Percentiles rank a stretch among this genome's conserved stretches.
Conservation (phyloP, 2,797 vertebrate species). For the Limosa lapponica region DNA sequence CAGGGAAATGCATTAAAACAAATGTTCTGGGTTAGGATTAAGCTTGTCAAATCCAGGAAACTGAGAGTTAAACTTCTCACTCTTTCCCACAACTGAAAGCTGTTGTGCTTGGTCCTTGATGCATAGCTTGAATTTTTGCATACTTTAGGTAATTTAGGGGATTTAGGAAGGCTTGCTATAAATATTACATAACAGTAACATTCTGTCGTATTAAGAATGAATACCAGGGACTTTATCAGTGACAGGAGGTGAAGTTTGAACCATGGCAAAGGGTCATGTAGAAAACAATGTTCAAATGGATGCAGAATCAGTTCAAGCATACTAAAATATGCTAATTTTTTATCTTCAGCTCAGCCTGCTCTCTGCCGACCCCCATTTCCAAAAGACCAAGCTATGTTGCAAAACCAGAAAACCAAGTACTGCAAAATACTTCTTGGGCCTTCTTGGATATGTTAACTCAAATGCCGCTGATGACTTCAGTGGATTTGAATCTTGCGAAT, state of each 20-base stretch:
- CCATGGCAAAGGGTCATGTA: not conserved
- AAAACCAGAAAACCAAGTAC: slow-evolving; percentile 62
- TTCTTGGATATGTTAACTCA: slow-evolving; percentile 1
- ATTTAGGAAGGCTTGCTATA: slow-evolving; percentile 48
- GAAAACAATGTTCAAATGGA: not conserved
- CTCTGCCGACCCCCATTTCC: not conserved
- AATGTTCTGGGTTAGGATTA: slow-evolving; percentile 27
- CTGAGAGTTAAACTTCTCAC: slow-evolving; percentile 52
- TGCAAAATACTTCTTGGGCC: slow-evolving; percentile 15
- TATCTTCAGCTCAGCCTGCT: not conserved
- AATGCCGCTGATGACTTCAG: slow-evolving; percentile 44
- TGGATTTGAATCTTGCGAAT: slow-evolving; percentile 44
- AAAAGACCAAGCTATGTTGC: slow-evolving; percentile 26
- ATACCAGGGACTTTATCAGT: slow-evolving; percentile 1
- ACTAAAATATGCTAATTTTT: slow-evolving; percentile 18
- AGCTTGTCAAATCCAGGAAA: slow-evolving; percentile 39
- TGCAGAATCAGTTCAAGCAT: not conserved
- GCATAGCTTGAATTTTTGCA: slow-evolving; percentile 66
- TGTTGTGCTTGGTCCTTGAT: slow-evolving; percentile 43
- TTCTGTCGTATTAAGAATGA: slow-evolving; percentile 1
- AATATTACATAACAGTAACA: slow-evolving; percentile 47
- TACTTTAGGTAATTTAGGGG: slow-evolving; percentile 58
- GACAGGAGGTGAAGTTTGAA: not conserved
- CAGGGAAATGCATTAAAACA: not conserved
- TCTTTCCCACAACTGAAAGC: slow-evolving; percentile 52